Evolutionary conservation across 2,797 vertebrate species (phyloP), one percentile per base, ranked within the genome.

Genomic region (Phalloptychus januarius): DNA sequence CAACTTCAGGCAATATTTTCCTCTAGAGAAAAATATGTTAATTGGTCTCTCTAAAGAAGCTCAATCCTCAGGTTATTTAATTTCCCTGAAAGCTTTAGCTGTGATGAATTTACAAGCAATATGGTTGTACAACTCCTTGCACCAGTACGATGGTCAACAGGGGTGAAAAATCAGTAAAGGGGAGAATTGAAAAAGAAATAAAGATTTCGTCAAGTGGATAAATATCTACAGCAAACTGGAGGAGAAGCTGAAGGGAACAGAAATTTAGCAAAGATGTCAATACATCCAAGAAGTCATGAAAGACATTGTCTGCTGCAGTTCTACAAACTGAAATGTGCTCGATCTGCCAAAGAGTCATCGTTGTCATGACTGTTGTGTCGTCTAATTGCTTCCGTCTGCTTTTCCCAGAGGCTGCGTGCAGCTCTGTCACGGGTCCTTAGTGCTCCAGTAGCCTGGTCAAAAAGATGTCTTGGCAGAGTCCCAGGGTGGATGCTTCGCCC

Each of bases 1-100:
- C 92, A 88, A 94, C 91, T 93, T 87, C 75, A 93, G 91, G 91
- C 88, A 89, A 93, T 92, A 92, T 94, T 93, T 93, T 91, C 91
- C 94, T 94, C 92, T 83, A 82, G 93, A 94, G 90, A 90, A 88
- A 95, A 93, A 94, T 95, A 95, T 95, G 94, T 94, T 96, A 96
- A 96, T 96, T 95, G 92, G 85, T 79, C 91, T 92, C 93, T 88
- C 83, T 86, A 93, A 94, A 95, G 94, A 94, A 94, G 94, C 91
- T 92, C 93, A 94, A 93, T 93, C 92, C 91, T 90, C 87, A 90
- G 89, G 93, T 95, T 95, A 94, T 96, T 95, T 95, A 90, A 95
- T 96, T 96, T 96, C 91, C 92, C 94, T 89, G 89, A 93, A 94
- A 94, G 94, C 91, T 77, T 91, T 81, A 92, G 91, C 91, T 88